Conservation (phyloP, 2,888 invertebrate genomes). For the Diaphora mendica region DNA sequence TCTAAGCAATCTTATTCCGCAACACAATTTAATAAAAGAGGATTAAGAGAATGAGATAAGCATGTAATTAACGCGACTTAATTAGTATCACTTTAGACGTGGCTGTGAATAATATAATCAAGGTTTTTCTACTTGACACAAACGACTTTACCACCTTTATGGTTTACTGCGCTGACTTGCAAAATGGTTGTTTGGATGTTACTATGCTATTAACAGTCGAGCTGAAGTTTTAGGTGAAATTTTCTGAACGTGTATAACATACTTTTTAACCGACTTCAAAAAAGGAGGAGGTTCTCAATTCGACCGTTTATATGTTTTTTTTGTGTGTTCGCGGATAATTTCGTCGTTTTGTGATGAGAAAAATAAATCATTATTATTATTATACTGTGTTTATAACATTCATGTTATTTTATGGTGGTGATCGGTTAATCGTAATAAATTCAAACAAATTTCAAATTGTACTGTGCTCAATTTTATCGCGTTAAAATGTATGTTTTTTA, state of each 20-base stretch:
- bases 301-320: no score
- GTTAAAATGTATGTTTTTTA: background rate
- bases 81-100: slow-evolving; percentile 40
- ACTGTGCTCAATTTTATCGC: background rate
- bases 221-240: background rate
- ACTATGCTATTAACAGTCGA: background rate
- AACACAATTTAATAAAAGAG: slow-evolving; percentile 17
- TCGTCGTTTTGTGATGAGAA: no score
- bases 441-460: background rate
- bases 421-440: background rate
- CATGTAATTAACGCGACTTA: slow-evolving; percentile 30
- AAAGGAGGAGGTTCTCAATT: no score
- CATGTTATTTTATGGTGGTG: no score
- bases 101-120: slow-evolving; percentile 30
- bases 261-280: no score
- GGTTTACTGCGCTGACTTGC: slow-evolving; percentile 17
- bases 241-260: no score
- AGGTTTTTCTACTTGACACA: slow-evolving; percentile 34
- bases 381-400: no score
- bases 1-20: slow-evolving; percentile 2
- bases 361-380: no score
- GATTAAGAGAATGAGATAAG: slow-evolving; percentile 22
- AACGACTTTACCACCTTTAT: slow-evolving; percentile 15
- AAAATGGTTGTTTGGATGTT: slow-evolving; percentile 18
- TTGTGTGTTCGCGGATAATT: no score